Conservation (phyloP, 23 tunicate genomes). For the Styela clava region DNA sequence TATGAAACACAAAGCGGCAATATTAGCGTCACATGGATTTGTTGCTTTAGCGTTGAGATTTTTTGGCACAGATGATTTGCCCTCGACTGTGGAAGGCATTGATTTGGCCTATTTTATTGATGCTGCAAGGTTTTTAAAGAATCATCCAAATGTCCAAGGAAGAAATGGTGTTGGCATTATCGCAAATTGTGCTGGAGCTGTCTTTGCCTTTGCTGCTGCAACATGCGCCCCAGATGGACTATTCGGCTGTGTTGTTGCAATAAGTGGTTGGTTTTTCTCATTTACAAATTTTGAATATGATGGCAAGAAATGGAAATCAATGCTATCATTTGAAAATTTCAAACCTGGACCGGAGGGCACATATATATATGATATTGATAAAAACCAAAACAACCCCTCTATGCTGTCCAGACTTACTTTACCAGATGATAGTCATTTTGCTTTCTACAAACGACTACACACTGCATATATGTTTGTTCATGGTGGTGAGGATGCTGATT, state of each 20-base stretch:
- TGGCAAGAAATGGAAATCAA: background rate
- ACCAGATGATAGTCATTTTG: background rate
- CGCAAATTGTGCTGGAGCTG: background rate
- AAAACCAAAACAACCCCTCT: background rate
- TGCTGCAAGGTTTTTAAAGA: background rate
- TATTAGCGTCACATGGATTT: background rate
- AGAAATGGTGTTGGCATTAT: constrained; percentile 6
- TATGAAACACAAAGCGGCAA: constrained; percentile 8
- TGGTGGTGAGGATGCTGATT: constrained; percentile 4
- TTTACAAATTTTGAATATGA: background rate
- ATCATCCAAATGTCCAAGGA: background rate
- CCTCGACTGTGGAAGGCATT: background rate
- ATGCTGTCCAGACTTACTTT: background rate
- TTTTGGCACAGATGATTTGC: constrained; percentile 7
- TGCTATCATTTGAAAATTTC: background rate
- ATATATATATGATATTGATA: background rate
- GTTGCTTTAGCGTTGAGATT: background rate
- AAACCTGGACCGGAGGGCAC: background rate
- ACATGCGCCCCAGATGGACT: background rate
- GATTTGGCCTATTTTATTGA: background rate
- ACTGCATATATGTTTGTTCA: constrained; percentile 23
- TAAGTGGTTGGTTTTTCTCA: constrained; percentile 11
- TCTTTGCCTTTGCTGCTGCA: background rate
- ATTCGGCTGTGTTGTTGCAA: background rate
- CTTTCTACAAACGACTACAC: constrained; percentile 27